Evolutionary conservation across 1,140 invertebrate species (phyloP), one percentile per base, ranked within the genome.

Genomic region (Wasmannia auropunctata): DNA sequence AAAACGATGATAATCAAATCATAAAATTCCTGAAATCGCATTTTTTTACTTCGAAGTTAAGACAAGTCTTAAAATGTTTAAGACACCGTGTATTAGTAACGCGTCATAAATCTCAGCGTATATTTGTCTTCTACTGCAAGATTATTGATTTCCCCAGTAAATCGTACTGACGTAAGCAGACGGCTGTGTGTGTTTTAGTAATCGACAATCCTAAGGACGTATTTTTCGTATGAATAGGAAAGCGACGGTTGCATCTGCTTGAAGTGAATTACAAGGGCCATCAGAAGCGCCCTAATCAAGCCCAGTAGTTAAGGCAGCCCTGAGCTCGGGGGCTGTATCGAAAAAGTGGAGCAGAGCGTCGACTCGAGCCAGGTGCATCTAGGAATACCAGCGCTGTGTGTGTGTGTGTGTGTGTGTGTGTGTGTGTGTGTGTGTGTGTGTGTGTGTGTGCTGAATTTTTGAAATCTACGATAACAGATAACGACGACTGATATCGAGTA

Each of bases 321-420:
- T 62, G 56, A 46, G 56, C 28, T 43, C 58, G 60, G 28, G 60
- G 28, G n/a, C 19, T 77, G 58, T 60, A 63, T 3, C 75, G 25
- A 31, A 79, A 79, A 79, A 79, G 40, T 79, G n/a, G 40, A 65
- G 60, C 60, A 65, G 43, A 28, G 56, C 25, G 43, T 46, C 56
- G 54, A 46, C 19, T 76, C 56, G 37, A 46, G 58, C 28, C 28
- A 63, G 28, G 14, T 65, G n/a, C 60, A 63, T 51, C 43, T 22
- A 25, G 60, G 56, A 62, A 77, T 34, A 63, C 22, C 58, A 63
- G 37, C 6, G n/a, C n/a, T n/a, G n/a, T n/a, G n/a, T n/a, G n/a
- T n/a, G n/a, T n/a, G n/a, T n/a, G n/a, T n/a, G n/a, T n/a, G n/a
- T n/a, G n/a, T n/a, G n/a, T n/a, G n/a, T n/a, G n/a, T n/a, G n/a